These are phyloP conservation scores for Cerastis rubricosa DNA, from an alignment of 2,888 invertebrate species.

Conservation along the genomic window DNA sequence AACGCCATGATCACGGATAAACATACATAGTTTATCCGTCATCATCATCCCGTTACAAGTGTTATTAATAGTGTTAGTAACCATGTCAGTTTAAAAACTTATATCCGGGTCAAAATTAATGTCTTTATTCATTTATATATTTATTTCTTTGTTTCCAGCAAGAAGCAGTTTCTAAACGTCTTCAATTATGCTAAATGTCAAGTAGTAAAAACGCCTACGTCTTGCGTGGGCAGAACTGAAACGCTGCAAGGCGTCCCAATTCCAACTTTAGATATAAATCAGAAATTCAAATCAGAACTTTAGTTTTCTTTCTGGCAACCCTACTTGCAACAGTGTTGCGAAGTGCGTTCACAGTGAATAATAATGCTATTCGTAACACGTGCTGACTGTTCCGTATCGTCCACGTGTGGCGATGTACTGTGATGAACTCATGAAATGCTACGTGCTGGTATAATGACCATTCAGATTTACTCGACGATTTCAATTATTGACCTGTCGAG, in stretches of 20 bases:
- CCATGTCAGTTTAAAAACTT: too few relatives aligned
- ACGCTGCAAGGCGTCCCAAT: neutral
- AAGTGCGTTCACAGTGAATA: conserved; percentile 54
- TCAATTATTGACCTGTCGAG: conserved; percentile 20
- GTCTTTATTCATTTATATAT: neutral
- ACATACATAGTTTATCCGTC: too few relatives aligned
- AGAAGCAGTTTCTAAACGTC: neutral
- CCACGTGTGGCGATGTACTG: conserved; percentile 55
- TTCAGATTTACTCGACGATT: conserved; percentile 38
- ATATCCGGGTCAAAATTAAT: neutral
- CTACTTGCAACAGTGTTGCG: conserved; percentile 54
- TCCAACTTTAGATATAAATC: neutral
- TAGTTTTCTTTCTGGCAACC: conserved; percentile 39
- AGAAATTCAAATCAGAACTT: neutral
- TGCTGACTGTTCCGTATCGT: conserved; percentile 27
- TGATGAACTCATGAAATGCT: conserved; percentile 44
- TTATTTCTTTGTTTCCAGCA: neutral
- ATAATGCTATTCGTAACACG: conserved; percentile 54
- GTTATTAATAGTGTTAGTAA: too few relatives aligned
- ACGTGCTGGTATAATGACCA: conserved; percentile 35
- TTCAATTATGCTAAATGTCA: neutral
- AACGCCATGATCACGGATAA: too few relatives aligned
- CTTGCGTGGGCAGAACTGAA: neutral
- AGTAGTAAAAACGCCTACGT: neutral
- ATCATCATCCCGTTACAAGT: too few relatives aligned